phyloP scores from a whole-genome alignment of 2,888 invertebrate species.

The Globia sparganii region DNA sequence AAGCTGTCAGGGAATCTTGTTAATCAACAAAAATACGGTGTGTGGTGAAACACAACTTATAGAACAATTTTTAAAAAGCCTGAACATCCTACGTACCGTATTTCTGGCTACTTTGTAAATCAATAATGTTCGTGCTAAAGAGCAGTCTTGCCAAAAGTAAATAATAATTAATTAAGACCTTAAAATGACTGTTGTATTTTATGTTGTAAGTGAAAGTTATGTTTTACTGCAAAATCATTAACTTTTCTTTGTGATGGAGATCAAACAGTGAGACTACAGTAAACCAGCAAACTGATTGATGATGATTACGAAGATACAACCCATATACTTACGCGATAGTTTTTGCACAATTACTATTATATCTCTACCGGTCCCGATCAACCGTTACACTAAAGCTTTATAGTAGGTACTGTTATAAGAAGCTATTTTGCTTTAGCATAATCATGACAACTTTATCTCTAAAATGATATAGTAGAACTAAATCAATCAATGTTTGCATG shows the following conservation, averaged over 20 bases:
- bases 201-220: background rate
- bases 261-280: slow-evolving; percentile 9
- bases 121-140: background rate
- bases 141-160: background rate
- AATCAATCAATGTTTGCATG: no score
- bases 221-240: background rate
- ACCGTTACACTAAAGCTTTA: slow-evolving; percentile 69
- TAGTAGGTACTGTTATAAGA: slow-evolving; percentile 66
- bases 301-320: slow-evolving; percentile 66
- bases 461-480: background rate
- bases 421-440: slow-evolving; percentile 55
- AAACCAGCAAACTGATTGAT: slow-evolving; percentile 66
- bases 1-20: slow-evolving; percentile 25
- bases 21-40: background rate
- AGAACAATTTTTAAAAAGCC: background rate
- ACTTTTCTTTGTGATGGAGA: background rate
- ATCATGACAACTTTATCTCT: slow-evolving; percentile 3
- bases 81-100: background rate
- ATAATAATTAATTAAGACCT: background rate
- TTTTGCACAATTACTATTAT: slow-evolving; percentile 74
- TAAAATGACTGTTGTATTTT: background rate
- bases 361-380: slow-evolving; percentile 60
- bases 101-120: background rate
- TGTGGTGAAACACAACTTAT: background rate
- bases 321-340: slow-evolving; percentile 65